Evolutionary conservation across 2,888 invertebrate genomes (phyloP).

Genomic region (Nudaria mundana): DNA sequence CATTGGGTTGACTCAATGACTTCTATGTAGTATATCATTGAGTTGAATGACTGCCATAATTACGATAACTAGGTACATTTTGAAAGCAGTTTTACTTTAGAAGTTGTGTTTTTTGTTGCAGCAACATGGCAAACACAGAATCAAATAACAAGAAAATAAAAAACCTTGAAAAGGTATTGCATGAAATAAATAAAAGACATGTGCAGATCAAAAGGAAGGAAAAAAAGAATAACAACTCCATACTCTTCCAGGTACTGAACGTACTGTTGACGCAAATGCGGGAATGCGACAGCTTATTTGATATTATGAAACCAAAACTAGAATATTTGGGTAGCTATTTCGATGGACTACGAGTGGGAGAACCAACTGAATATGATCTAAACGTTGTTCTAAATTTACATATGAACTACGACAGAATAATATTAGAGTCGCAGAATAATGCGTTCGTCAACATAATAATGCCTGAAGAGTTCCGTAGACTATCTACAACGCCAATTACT

Average conservation of each 20-base stretch:
- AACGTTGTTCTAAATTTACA: slow-evolving; percentile 51
- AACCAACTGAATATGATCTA: slow-evolving; percentile 58
- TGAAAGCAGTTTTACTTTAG: too few species aligned
- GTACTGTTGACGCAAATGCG: slow-evolving; percentile 46
- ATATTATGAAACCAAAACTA: slow-evolving; percentile 50
- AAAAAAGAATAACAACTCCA: slow-evolving; percentile 43
- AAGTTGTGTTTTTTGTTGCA: too few species aligned
- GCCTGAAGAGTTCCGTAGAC: slow-evolving; percentile 57
- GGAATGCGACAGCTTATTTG: slow-evolving; percentile 41
- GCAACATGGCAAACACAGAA: background rate
- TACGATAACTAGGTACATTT: too few species aligned
- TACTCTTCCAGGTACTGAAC: slow-evolving; percentile 45
- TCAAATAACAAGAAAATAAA: slow-evolving; percentile 14
- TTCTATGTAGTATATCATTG: too few species aligned
- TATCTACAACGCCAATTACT: slow-evolving; percentile 41
- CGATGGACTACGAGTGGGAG: slow-evolving; percentile 55
- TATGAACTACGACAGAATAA: slow-evolving; percentile 48
- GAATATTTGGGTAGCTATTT: slow-evolving; percentile 60
- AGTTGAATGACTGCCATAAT: too few species aligned
- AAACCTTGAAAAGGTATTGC: slow-evolving; percentile 43
- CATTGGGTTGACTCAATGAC: too few species aligned
- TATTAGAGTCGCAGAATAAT: slow-evolving; percentile 36
- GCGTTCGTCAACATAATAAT: slow-evolving; percentile 48
- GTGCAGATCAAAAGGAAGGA: slow-evolving; percentile 47
- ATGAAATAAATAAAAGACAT: slow-evolving; percentile 42